Evolutionary conservation across 1,140 invertebrate genomes (phyloP).

Genomic region (Lordiphosa mommai): DNA sequence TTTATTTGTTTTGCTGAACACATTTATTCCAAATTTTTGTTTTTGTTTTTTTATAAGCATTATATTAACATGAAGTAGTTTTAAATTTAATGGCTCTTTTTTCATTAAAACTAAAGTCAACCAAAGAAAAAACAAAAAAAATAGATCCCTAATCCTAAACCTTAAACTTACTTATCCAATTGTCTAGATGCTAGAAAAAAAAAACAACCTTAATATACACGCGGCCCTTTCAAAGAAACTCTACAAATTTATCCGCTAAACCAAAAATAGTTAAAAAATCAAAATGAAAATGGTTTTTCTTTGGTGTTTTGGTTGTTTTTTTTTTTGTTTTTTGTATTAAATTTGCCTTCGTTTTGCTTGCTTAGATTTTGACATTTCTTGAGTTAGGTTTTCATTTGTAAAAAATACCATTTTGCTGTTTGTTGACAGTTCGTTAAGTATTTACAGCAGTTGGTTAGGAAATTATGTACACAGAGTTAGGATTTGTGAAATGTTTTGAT

Average conservation of each 20-base stretch:
- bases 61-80: conserved; percentile 12
- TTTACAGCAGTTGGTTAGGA: conserved; percentile 13
- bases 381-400: conserved; percentile 23
- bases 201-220: conserved; percentile 66
- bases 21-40: conserved; percentile 78
- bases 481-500: neutral
- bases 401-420: conserved; percentile 31
- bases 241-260: too few species aligned
- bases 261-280: too few species aligned
- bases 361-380: conserved; percentile 30
- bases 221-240: conserved; percentile 26
- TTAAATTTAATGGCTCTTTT: conserved; percentile 39
- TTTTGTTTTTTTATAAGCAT: conserved; percentile 32
- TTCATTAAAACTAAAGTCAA: conserved; percentile 43
- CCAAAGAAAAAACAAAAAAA: conserved; percentile 12
- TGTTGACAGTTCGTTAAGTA: conserved; percentile 13
- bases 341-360: conserved; percentile 14
- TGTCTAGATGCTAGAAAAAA: conserved; percentile 60
- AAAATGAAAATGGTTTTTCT: neutral
- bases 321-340: conserved; percentile 28
- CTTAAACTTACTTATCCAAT: conserved; percentile 43
- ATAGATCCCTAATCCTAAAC: conserved; percentile 20
- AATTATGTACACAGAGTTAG: too few species aligned
- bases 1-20: conserved; percentile 59
- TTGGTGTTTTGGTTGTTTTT: conserved; percentile 17